Evolutionary conservation across 2,888 invertebrate species (phyloP), one percentile per base, ranked within the genome.

Genomic region (Junonia oenone): DNA sequence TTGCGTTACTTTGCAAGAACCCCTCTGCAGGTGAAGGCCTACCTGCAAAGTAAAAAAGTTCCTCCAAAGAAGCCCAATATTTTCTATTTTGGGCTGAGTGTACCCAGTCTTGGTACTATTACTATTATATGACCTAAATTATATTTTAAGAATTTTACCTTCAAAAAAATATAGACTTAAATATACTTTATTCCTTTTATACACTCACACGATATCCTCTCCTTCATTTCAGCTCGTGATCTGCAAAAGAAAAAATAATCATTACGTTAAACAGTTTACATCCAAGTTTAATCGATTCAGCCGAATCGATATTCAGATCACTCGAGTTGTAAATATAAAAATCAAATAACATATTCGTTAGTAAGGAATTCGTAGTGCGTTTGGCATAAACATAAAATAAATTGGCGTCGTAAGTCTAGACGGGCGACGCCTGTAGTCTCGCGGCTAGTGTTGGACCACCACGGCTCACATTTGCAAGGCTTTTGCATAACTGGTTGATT

Each of bases 201-300:
- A n/a, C 51, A 45, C 51, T 63, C 50, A 65, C 66, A 45, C 33
- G 50, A 55, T 76, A 78, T 81, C 67, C 75, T 79, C 64, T 80
- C 73, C 81, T 77, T 86, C 87, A 86, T 86, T 72, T 78, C 83
- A 80, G 73, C 74, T 74, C 62, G 62, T 63, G 59, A 77, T 71
- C 87, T 87, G 85, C 64, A 82, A 81, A 53, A 54, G 62, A 64
- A 65, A 43, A 31, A 31, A 47, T 3, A n/a, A 2, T 9, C n/a
- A n/a, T n/a, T 33, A n/a, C 4, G 3, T n/a, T n/a, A 33, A 33
- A 33, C 4, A n/a, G 3, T 33, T 33, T n/a, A 43, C 27, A 31
- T 40, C 15, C 22, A 27, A 14, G 29, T 9, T 29, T 55, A 46
- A 43, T 31, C 22, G 22, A 26, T 40, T 38, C 9, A 40, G 6